A percentile compares a stretch with the other conserved stretches of the same genome.
phyloP scores from a whole-genome alignment of 2,113 vertebrate species.

The Lampris incognitus region DNA sequence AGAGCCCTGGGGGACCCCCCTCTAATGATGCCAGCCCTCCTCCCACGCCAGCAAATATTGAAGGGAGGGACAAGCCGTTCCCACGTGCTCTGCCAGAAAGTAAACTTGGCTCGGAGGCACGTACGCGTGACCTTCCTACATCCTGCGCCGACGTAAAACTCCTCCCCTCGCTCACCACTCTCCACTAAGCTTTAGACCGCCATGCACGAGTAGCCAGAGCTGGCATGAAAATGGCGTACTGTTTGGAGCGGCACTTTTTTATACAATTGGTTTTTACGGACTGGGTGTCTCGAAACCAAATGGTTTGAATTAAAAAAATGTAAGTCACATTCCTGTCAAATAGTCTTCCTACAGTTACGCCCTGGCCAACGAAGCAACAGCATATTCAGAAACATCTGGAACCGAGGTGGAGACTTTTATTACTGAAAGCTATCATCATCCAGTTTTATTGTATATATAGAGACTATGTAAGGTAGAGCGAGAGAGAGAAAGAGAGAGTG shows the following conservation, averaged over 20 bases:
- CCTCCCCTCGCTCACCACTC: constrained; percentile 43
- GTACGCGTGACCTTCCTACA: constrained; percentile 70
- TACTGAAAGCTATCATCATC: background rate
- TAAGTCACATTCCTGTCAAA: background rate
- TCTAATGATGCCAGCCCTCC: constrained; percentile 72
- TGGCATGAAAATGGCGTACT: constrained; percentile 46
- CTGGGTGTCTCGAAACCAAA: too few species aligned
- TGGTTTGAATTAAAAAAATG: background rate
- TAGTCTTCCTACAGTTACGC: background rate
- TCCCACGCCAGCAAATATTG: constrained; percentile 69
- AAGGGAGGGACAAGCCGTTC: constrained; percentile 63
- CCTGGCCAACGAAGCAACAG: background rate
- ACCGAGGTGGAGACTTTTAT: background rate
- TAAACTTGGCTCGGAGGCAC: constrained; percentile 62
- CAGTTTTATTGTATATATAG: background rate
- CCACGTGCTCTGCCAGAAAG: constrained; percentile 66
- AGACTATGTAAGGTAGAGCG: too few species aligned
- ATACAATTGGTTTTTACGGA: too few species aligned
- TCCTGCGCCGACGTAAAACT: constrained; percentile 56
- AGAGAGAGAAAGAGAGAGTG: constrained; percentile 26
- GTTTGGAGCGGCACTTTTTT: background rate
- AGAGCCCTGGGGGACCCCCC: constrained; percentile 71
- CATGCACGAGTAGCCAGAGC: constrained; percentile 36
- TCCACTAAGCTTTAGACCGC: constrained; percentile 48
- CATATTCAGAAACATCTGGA: too few species aligned